Evolutionary conservation across 1,140 invertebrate species (phyloP), one percentile per base, ranked within the genome.

Genomic region (Chionoecetes opilio): DNA sequence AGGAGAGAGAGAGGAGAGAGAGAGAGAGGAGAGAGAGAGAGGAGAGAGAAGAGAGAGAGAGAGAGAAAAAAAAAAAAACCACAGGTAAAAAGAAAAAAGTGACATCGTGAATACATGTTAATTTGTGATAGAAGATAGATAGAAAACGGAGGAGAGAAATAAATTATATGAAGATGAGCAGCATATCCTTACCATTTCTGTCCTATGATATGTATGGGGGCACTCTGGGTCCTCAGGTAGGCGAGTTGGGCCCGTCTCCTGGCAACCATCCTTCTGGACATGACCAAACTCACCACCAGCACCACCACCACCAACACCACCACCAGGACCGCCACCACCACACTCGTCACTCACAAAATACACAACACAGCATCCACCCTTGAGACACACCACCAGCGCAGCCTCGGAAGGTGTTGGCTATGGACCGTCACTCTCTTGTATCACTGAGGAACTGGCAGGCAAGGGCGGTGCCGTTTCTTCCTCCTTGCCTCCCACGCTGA

Each of bases 151-250:
- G 0, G 35, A 26, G 29, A 26, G 35, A 35, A n/a, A 35, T 88
- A 34, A 88, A 34, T 34, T 6, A 88, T 0, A 34, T 34, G 29
- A 34, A 88, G 35, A 37, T 34, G 11, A 2, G n/a, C 86, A 8
- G 29, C 21, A 17, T 53, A 53, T 11, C 29, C 94, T 92, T 88
- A 95, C 94, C 94, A 90, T 92, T 88, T 92, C 37, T 41, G 34
- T 5, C 31, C 91, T 14, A 88, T 29, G 46, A 95, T 95, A 35
- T 95, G 82, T 31, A 95, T 95, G 82, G 94, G 94, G 0, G 94
- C 94, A 53, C 94, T 95, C 94, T 95, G 94, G 21, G 94, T 95
- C 21, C 94, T 82, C 0, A 95, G 91, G 32, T 95, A 95, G 14
- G 94, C 94, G 37, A 95, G 94, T 84, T 95, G 94, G 17, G 90